Evolutionary conservation across 2,888 invertebrate species (phyloP), one percentile per base, ranked within the genome.

Genomic region (Pristionchus arcanus): DNA sequence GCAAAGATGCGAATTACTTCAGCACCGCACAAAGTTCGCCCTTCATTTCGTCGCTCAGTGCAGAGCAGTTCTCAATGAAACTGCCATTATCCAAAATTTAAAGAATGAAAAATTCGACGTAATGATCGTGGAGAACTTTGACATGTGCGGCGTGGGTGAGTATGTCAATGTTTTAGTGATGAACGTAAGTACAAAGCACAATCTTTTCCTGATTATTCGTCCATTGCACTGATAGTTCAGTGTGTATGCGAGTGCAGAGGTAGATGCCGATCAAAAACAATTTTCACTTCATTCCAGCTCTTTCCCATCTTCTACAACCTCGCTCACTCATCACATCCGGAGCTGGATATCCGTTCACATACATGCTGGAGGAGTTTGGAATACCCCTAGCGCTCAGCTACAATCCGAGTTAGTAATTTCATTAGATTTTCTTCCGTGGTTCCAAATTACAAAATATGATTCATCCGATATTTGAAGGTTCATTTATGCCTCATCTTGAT

Each of bases 111-210:
- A 77, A 31, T 77, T 77, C 42, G 74, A 77, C 16, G 74, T 77
- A 11, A 77, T 77, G 74, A 77, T 77, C 9, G 74, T 77, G 0
- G 42, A 77, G 74, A 77, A 77, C 31, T 37, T 77, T 42, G 74
- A 77, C 37, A 77, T 77, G 74, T 77, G 74, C 25, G 74, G 37
- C 42, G 74, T 77, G 21, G 74, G 74, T 77, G 11, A 37, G 74
- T 42, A 25, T 71, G 9, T 63, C n/a, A 4, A 13, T 63, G 21
- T 63, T 63, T 63, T 25, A 2, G 31, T 13, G 31, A 31, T 68
- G 28, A 68, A 55, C 55, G 55, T 55, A 28, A 68, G 31, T 68
- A 15, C 59, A 59, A 59, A 59, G 15, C 42, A 42, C n/a, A n/a
- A n/a, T n/a, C n/a, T n/a, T 42, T 42, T 42, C 42, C 9, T 42